These are phyloP conservation scores for Thaumetopoea pityocampa DNA, from an alignment of 1,140 invertebrate genomes.

Conservation along the genomic window DNA sequence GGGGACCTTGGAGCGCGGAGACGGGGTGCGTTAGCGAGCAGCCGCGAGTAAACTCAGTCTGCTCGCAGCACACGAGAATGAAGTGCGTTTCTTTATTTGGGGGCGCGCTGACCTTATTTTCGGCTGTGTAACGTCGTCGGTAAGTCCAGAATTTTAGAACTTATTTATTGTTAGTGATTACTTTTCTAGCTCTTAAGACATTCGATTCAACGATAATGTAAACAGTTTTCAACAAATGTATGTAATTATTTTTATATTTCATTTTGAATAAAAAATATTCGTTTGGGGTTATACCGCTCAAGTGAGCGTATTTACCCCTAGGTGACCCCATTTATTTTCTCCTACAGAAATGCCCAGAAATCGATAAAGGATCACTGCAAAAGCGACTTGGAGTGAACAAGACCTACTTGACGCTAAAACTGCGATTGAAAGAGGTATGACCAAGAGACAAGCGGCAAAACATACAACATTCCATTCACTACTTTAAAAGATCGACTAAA, in stretches of 20 bases:
- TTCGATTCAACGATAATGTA: slow-evolving; percentile 16
- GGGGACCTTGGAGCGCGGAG: slow-evolving; percentile 10
- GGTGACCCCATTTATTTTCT: slow-evolving; percentile 22
- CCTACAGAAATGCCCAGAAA: slow-evolving; percentile 30
- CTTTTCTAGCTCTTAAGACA: slow-evolving; percentile 9
- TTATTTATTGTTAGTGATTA: slow-evolving; percentile 16
- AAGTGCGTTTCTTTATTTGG: slow-evolving; percentile 24
- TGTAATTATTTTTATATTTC: slow-evolving; percentile 12
- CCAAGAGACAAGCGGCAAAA: slow-evolving; percentile 26
- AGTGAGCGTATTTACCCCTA: slow-evolving; percentile 13
- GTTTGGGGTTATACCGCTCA: slow-evolving; percentile 20
- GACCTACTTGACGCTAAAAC: slow-evolving; percentile 19
- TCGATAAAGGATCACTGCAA: slow-evolving; percentile 27
- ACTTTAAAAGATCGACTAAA: slow-evolving; percentile 29
- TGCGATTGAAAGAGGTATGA: slow-evolving; percentile 20
- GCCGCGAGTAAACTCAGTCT: slow-evolving; percentile 1
- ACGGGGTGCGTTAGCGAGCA: slow-evolving; percentile 11
- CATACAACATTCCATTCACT: slow-evolving; percentile 23
- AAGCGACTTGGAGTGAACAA: slow-evolving; percentile 25
- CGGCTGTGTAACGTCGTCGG: slow-evolving; percentile 8
- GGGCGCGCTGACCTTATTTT: slow-evolving; percentile 24
- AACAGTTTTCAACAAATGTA: slow-evolving; percentile 16
- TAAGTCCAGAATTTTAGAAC: slow-evolving; percentile 16
- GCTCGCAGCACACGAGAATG: slow-evolving; percentile 12
- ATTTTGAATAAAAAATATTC: slow-evolving; percentile 13